Percentiles rank a stretch among this genome's conserved stretches.
Conservation (phyloP, 2,797 vertebrate species). For the Anomalospiza imberbis region DNA sequence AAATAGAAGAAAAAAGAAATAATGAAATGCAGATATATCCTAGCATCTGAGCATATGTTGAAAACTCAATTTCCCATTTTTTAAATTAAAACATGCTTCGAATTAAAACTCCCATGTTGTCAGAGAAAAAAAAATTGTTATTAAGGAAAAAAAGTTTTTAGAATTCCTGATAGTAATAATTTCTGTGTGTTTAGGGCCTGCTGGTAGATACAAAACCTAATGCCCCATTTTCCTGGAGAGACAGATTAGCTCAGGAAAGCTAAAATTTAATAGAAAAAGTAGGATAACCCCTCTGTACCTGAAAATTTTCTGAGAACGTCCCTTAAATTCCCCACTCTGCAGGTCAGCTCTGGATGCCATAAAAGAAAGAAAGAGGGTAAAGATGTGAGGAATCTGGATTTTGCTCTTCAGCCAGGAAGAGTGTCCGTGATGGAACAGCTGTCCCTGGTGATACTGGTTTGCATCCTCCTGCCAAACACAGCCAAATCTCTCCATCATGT, state of each 20-base stretch:
- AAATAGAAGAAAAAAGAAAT: not conserved
- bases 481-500: not conserved
- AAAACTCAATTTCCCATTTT: not conserved
- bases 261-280: not conserved
- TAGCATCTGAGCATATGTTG: not conserved
- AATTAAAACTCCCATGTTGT: not conserved
- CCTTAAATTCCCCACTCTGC: not conserved
- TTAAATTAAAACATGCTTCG: not conserved
- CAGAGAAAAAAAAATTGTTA: not conserved
- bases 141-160: not conserved
- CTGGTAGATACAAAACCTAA: not conserved
- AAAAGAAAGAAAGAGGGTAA: not conserved
- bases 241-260: not conserved
- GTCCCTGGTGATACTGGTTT: not conserved
- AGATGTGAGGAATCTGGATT: not conserved
- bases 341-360: not conserved
- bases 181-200: not conserved
- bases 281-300: accelerated
- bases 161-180: not conserved
- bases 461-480: not conserved
- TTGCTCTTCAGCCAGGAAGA: not conserved
- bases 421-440: accelerated
- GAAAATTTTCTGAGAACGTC: not conserved
- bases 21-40: not conserved
- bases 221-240: not conserved